Percentiles rank a stretch among this genome's conserved stretches.
phyloP scores from a whole-genome alignment of 2,888 invertebrate genomes.

The Dione juno region DNA sequence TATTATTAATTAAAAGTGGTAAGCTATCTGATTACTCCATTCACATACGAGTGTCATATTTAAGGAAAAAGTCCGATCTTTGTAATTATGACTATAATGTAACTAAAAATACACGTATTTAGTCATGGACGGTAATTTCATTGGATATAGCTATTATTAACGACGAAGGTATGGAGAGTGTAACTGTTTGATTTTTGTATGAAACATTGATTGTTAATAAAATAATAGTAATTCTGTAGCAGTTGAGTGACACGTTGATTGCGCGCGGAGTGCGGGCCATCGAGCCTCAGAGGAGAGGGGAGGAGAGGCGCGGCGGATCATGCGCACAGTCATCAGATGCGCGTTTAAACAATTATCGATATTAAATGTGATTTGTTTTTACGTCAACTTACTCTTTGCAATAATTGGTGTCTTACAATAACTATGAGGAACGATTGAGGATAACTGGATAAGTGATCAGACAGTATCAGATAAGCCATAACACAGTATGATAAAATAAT shows the following conservation, averaged over 20 bases:
- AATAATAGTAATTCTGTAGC: constrained; percentile 30
- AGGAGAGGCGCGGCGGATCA: constrained; percentile 10
- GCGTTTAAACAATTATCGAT: constrained; percentile 31
- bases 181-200: neutral
- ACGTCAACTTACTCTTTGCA: neutral
- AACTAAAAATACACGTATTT: too few relatives aligned
- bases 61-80: too few relatives aligned
- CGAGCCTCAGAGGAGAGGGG: constrained; percentile 14
- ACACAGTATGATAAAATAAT: too few relatives aligned
- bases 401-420: constrained; percentile 1
- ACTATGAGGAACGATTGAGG: neutral
- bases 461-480: too few relatives aligned
- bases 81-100: too few relatives aligned
- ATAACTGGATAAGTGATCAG: neutral
- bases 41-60: too few relatives aligned
- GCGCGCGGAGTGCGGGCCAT: constrained; percentile 32
- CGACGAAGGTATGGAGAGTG: neutral
- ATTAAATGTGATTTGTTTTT: constrained; percentile 18
- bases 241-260: constrained; percentile 41
- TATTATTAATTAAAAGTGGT: too few relatives aligned
- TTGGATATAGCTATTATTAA: neutral
- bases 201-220: constrained; percentile 21
- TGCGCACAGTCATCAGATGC: constrained; percentile 25
- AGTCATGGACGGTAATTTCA: too few relatives aligned
- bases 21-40: too few relatives aligned